Conservation (phyloP, 2,888 invertebrate genomes). For the Coenonympha glycerion region DNA sequence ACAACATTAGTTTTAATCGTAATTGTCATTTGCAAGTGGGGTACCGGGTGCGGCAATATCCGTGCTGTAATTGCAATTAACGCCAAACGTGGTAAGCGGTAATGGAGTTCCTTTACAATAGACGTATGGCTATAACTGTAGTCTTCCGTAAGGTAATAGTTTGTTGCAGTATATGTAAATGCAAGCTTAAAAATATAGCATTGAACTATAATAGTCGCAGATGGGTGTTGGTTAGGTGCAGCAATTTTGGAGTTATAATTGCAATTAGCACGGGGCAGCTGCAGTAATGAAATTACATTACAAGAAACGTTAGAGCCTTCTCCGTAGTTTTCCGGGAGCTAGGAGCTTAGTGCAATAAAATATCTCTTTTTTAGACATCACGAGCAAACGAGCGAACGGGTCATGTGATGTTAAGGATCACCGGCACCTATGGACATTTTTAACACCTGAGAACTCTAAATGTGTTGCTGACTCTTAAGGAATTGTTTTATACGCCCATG, state of each 20-base stretch:
- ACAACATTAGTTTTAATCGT: too few species aligned
- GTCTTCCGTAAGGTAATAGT: not conserved
- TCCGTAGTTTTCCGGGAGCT: too few species aligned
- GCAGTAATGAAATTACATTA: not conserved
- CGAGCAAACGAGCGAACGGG: too few species aligned
- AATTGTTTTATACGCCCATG: too few species aligned
- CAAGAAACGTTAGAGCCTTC: not conserved
- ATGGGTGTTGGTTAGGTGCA: not conserved
- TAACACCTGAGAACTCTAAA: too few species aligned
- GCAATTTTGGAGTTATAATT: not conserved
- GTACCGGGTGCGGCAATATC: not conserved
- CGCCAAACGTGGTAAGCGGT: not conserved
- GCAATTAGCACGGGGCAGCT: not conserved
- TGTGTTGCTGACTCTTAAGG: too few species aligned
- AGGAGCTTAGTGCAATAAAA: not conserved
- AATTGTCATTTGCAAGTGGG: too few species aligned
- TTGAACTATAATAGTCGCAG: not conserved
- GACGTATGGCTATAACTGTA: not conserved
- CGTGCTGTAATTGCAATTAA: slow-evolving; percentile 2
- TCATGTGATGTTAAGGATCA: too few species aligned
- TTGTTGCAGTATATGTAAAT: not conserved
- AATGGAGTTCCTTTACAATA: slow-evolving; percentile 1
- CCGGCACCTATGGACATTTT: too few species aligned
- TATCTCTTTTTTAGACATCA: too few species aligned
- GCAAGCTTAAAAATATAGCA: not conserved